Conservation (phyloP, 2,797 vertebrate species). For the Mionectes olivaceus region DNA sequence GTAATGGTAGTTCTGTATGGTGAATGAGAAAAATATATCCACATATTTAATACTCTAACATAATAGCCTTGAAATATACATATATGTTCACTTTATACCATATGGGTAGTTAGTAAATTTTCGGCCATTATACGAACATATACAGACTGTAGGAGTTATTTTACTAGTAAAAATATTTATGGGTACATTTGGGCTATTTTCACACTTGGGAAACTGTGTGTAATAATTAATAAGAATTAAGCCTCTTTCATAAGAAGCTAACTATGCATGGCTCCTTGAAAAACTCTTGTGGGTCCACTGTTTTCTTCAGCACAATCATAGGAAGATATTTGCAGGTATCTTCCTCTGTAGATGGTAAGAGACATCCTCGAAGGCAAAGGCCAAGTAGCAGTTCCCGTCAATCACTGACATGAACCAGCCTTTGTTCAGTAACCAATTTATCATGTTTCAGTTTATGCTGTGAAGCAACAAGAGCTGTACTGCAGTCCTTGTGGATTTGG, state of each 20-base stretch:
- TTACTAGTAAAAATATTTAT: background rate
- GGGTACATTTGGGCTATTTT: background rate
- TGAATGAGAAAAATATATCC: background rate
- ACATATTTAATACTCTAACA: background rate
- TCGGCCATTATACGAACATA: background rate
- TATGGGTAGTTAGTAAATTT: background rate
- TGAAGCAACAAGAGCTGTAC: background rate
- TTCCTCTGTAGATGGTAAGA: background rate
- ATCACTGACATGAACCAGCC: rapidly evolving
- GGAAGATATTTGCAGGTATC: background rate
- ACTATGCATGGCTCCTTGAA: background rate
- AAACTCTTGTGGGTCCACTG: background rate
- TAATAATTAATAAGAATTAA: background rate
- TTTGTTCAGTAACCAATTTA: background rate
- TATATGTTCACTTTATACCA: background rate
- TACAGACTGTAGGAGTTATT: background rate
- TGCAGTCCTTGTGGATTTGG: background rate
- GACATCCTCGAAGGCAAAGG: background rate
- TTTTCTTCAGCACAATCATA: background rate
- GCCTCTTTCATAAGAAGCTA: background rate
- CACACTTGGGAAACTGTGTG: background rate
- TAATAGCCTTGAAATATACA: background rate
- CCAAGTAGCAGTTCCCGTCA: background rate
- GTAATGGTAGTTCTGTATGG: background rate
- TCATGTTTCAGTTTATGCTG: background rate